phyloP scores from a whole-genome alignment of 1,140 invertebrate genomes.

The Nixonia krombeini region DNA sequence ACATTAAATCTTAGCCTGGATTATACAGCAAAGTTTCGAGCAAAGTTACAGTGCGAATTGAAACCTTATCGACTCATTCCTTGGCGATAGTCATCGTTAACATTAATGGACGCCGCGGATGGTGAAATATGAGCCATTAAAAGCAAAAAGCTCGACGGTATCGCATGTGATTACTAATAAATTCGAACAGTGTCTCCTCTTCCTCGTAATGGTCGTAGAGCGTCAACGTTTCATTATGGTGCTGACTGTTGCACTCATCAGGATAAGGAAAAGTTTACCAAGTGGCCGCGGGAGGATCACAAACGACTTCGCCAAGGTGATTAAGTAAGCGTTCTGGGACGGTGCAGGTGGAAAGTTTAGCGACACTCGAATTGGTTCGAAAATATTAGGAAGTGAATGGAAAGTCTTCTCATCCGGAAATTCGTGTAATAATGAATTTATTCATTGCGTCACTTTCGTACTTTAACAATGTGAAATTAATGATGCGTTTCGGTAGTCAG shows the following conservation, averaged over 20 bases:
- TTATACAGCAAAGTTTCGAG: conserved; percentile 25
- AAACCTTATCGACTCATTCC: conserved; percentile 43
- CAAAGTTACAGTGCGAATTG: conserved; percentile 39
- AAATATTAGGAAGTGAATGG: too few relatives aligned
- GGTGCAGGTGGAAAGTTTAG: conserved; percentile 18
- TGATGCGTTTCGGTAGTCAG: too few relatives aligned
- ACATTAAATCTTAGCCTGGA: conserved; percentile 28
- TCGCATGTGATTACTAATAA: conserved; percentile 50
- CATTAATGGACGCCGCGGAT: conserved; percentile 35
- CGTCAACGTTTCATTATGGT: conserved; percentile 23
- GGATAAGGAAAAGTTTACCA: conserved; percentile 28
- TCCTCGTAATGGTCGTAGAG: conserved; percentile 32
- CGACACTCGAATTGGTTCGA: conserved; percentile 1
- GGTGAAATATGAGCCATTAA: conserved; percentile 48
- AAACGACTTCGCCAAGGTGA: conserved; percentile 30
- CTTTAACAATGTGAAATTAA: too few relatives aligned
- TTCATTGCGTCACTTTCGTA: too few relatives aligned
- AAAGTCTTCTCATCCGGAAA: too few relatives aligned
- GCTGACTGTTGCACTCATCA: conserved; percentile 6
- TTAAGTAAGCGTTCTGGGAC: conserved; percentile 28
- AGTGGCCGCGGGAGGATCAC: conserved; percentile 21
- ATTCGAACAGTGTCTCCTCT: conserved; percentile 34
- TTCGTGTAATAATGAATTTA: too few relatives aligned
- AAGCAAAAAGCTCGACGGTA: conserved; percentile 34
- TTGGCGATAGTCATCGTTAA: conserved; percentile 41